These are phyloP conservation scores for Vanessa cardui DNA, from an alignment of 2,888 invertebrate species.

Conservation along the genomic window DNA sequence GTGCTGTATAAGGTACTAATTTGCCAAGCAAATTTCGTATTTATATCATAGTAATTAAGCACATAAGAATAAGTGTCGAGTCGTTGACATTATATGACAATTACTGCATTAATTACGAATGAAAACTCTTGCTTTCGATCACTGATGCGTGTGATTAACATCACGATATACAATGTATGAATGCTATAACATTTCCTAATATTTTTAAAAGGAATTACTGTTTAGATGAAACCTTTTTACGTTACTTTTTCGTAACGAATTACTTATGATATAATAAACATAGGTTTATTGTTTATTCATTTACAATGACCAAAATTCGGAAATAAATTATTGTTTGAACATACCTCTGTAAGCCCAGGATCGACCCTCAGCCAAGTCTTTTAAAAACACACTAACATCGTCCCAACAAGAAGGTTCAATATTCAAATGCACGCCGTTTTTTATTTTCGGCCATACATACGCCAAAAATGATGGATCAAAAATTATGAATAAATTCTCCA, in stretches of 20 bases:
- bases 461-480: slow-evolving; percentile 75
- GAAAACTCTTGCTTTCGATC: slow-evolving; percentile 14
- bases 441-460: slow-evolving; percentile 73
- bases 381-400: slow-evolving; percentile 69
- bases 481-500: slow-evolving; percentile 70
- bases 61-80: not conserved
- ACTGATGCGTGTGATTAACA: slow-evolving; percentile 3
- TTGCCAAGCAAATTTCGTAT: not conserved
- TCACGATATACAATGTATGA: not conserved
- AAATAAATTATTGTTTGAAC: slow-evolving; percentile 37
- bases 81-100: slow-evolving; percentile 8
- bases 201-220: too few species aligned
- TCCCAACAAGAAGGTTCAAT: slow-evolving; percentile 70
- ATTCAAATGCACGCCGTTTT: slow-evolving; percentile 66
- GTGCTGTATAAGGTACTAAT: not conserved
- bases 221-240: not conserved
- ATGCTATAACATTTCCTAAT: not conserved
- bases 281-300: not conserved
- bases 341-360: slow-evolving; percentile 81
- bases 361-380: slow-evolving; percentile 68
- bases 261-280: not conserved
- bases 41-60: not conserved
- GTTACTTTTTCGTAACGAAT: not conserved
- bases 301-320: not conserved
- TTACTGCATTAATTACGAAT: slow-evolving; percentile 1